Percentiles rank a stretch among this genome's conserved stretches.
Evolutionary conservation across 2,113 vertebrate genomes (phyloP).

Genomic region (Nibea albiflora): DNA sequence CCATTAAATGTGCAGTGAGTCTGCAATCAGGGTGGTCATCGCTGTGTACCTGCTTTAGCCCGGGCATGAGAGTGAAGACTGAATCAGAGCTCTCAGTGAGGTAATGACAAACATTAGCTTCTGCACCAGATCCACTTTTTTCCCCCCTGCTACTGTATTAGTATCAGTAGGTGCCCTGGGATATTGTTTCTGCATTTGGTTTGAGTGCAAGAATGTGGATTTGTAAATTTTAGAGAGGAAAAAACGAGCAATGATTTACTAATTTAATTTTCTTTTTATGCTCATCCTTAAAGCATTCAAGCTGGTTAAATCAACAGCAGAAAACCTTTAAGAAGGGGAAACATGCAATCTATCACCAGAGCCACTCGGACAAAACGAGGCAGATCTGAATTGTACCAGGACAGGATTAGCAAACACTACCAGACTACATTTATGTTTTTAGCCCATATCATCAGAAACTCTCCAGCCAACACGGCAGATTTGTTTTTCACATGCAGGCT

Average conservation of each 20-base stretch:
- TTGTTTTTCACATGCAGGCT: slow-evolving; percentile 13
- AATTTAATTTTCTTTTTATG: not conserved
- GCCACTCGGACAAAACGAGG: not conserved
- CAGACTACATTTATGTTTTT: slow-evolving; percentile 6
- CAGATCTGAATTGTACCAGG: not conserved
- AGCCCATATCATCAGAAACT: not conserved
- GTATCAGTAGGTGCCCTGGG: not conserved
- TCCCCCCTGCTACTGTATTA: not conserved
- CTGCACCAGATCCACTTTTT: not conserved
- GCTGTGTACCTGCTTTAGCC: slow-evolving; percentile 40
- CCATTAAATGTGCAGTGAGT: slow-evolving; percentile 34
- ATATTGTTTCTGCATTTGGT: not conserved
- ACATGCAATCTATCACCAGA: not conserved
- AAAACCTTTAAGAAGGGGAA: not conserved
- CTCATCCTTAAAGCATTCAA: too few relatives aligned
- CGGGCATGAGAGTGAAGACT: not conserved
- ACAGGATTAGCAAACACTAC: not conserved
- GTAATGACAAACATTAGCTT: not conserved
- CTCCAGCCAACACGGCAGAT: not conserved
- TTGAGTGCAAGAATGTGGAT: not conserved
- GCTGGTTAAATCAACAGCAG: too few relatives aligned
- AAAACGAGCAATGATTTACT: not conserved
- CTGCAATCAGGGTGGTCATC: slow-evolving; percentile 40
- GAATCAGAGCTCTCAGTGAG: slow-evolving; percentile 5
- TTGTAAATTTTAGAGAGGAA: not conserved